A percentile compares a stretch with the other conserved stretches of the same genome.
These are phyloP conservation scores for Salpingus planirostris DNA, from an alignment of 2,888 invertebrate genomes.

Conservation along the genomic window DNA sequence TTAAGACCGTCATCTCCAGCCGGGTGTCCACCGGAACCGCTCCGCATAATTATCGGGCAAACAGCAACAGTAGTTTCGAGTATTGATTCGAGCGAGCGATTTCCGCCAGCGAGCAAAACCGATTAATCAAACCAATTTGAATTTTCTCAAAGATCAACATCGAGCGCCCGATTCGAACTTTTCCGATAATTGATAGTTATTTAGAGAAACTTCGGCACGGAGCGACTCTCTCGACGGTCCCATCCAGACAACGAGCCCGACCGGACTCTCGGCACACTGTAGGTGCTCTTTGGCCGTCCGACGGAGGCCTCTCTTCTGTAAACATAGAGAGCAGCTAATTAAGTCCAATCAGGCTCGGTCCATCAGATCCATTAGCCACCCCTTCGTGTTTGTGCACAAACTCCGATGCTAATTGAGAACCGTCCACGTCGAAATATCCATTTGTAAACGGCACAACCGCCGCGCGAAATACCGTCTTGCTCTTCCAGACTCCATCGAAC, in stretches of 20 bases:
- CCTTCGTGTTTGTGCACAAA: constrained; percentile 42
- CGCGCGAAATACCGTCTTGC: constrained; percentile 14
- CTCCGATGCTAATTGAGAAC: constrained; percentile 41
- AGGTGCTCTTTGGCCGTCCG: constrained; percentile 5
- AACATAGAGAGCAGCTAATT: constrained; percentile 48
- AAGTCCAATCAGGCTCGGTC: constrained; percentile 50
- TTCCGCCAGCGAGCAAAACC: background rate
- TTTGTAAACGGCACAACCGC: constrained; percentile 31
- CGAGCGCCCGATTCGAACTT: constrained; percentile 2
- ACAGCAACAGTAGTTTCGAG: background rate
- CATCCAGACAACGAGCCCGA: constrained; percentile 6
- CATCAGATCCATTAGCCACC: constrained; percentile 46
- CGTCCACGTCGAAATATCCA: constrained; percentile 35
- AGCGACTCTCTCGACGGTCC: too few relatives aligned
- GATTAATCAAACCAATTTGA: constrained; percentile 1
- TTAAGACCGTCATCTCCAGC: too few relatives aligned
- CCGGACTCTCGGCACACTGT: background rate
- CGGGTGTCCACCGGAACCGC: too few relatives aligned
- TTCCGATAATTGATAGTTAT: constrained; percentile 7
- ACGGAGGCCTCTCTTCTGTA: constrained; percentile 28
- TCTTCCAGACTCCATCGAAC: constrained; percentile 8
- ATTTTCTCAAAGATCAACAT: constrained; percentile 5
- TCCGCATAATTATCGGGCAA: too few relatives aligned
- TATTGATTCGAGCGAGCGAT: background rate
- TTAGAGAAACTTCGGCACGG: too few relatives aligned